phyloP scores from a whole-genome alignment of 92 coral and sea anemone genomes.

The Bergia puertoricense region DNA sequence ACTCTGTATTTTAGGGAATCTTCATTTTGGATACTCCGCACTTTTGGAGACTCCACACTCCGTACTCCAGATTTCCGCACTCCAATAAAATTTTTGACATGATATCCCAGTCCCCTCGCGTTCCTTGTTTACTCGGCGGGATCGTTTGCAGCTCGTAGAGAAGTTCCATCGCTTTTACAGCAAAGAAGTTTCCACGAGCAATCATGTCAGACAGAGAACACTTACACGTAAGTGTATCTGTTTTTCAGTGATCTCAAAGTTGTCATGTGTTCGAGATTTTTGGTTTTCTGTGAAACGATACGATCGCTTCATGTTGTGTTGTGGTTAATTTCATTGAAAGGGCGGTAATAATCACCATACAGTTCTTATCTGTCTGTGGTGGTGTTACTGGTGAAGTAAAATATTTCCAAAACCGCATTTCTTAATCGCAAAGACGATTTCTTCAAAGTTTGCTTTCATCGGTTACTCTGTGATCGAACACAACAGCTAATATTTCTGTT shows the following conservation, averaged over 20 bases:
- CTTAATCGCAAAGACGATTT: neutral
- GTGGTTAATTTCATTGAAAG: neutral
- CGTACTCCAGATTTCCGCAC: too few relatives aligned
- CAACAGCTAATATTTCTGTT: too few relatives aligned
- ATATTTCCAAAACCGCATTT: neutral
- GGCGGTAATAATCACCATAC: neutral
- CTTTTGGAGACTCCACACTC: too few relatives aligned
- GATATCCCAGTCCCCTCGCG: neutral
- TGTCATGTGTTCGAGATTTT: neutral
- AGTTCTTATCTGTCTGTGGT: neutral
- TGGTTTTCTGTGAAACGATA: too few relatives aligned
- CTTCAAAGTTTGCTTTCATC: neutral
- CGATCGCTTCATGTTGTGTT: neutral
- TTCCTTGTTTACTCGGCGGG: neutral
- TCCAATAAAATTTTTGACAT: too few relatives aligned
- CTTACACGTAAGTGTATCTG: neutral
- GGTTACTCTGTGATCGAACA: neutral
- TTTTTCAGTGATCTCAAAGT: neutral
- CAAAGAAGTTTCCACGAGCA: neutral
- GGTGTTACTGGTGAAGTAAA: neutral
- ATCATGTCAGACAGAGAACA: neutral
- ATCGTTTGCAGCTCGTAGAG: too few relatives aligned
- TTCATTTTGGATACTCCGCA: too few relatives aligned
- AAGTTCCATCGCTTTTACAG: neutral
- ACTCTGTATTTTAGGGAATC: too few relatives aligned